Base-by-base conservation (phyloP, 2,797 vertebrate genomes). In the Microctenopoma steveboyesi region DNA sequence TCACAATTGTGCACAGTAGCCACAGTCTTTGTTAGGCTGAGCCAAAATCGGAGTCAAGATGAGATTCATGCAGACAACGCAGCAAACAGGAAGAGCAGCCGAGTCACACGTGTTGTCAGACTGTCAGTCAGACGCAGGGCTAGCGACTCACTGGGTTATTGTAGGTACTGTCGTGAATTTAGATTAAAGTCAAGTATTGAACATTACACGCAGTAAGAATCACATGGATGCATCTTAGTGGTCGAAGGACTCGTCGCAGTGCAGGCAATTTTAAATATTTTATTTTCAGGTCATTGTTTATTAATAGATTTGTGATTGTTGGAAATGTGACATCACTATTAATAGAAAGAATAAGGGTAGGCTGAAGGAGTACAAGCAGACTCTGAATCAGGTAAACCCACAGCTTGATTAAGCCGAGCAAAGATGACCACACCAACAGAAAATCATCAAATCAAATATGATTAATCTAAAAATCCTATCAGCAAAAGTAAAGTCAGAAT, bases 101-200 rank as follows among this genome's bases (percentile, higher is more conserved):
- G 78, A 88, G 74, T 89, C 81, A 86, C 49, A 16, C 25, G 67
- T 40, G 50, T 22, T 69, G 67, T 81, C 78, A 78, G 64, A 18
- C 49, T 28, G 64, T 76, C 61, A 62, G 65, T 81, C 53, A 64
- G 60, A 72, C 51, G 22, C 68, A 40, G 56, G n/a, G 43, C 63
- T 57, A 73, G 37, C 49, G 50, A 53, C 64, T 66, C 62, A 46
- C 18, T 25, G 74, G 73, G 59, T 73, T 72, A 74, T 75, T 84
- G 82, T 56, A 74, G 59, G 64, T 47, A 40, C 49, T 64, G 53
- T 7, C 11, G 56, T 15, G 30, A 55, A 51, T 58, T 56, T 45
- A 64, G 18, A 64, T 54, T 4, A 46, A 74, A 35, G 33, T 60
- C 25, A 9, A 71, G 70, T 68, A 75, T 58, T 11, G 18, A 76